Conservation (phyloP, 92 coral and sea anemone genomes). For the Bergia puertoricense region DNA sequence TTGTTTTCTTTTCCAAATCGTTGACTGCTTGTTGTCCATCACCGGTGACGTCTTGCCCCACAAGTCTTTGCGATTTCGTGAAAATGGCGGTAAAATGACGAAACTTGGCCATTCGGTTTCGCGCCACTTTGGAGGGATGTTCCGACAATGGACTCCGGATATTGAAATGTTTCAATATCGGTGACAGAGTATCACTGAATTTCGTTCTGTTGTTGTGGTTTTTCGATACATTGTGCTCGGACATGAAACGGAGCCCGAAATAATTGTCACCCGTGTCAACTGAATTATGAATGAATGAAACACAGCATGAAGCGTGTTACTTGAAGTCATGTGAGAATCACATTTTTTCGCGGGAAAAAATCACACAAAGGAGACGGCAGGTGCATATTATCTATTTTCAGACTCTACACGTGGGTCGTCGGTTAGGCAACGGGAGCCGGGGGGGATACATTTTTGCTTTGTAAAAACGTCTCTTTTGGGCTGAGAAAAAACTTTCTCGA, state of each 20-base stretch:
- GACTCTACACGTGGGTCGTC: not conserved
- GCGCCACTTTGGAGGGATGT: not conserved
- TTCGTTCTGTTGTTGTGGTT: too few relatives aligned
- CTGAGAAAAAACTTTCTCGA: too few relatives aligned
- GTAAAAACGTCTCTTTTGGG: too few relatives aligned
- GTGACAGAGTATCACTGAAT: too few relatives aligned
- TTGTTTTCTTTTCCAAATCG: not conserved
- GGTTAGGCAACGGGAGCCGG: too few relatives aligned
- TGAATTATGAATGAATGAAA: not conserved
- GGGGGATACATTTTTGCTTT: too few relatives aligned
- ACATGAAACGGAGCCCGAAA: too few relatives aligned
- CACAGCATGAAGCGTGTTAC: not conserved
- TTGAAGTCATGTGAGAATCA: not conserved
- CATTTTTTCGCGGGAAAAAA: not conserved
- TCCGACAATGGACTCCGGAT: not conserved
- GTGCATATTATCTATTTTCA: not conserved
- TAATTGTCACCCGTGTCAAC: not conserved
- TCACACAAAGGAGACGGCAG: not conserved
- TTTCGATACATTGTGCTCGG: not conserved
- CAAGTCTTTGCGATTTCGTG: conserved; percentile 21
- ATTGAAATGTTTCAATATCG: not conserved
- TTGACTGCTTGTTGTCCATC: not conserved
- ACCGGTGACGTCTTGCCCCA: not conserved
- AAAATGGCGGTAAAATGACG: conserved; percentile 14
- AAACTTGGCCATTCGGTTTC: not conserved